Percentiles rank a stretch among this genome's conserved stretches.
Evolutionary conservation across 2,888 invertebrate genomes (phyloP).

Genomic region (Hydraecia micacea): DNA sequence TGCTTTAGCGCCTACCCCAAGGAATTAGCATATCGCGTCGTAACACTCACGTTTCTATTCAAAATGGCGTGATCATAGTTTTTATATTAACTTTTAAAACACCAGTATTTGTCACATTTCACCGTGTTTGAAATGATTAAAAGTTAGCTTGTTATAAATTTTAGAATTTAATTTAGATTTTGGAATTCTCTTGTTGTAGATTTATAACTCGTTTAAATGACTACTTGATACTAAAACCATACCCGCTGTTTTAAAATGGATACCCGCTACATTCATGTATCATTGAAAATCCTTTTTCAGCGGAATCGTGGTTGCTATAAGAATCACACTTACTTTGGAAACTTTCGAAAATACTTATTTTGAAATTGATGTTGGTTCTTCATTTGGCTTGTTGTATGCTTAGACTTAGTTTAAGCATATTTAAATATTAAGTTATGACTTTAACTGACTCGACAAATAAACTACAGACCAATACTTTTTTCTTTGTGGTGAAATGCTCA

Average conservation of each 20-base stretch:
- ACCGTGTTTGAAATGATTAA: constrained; percentile 39
- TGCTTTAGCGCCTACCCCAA: constrained; percentile 64
- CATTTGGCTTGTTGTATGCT: not conserved
- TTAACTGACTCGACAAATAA: not conserved
- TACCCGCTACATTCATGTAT: not conserved
- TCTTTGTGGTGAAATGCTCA: not conserved
- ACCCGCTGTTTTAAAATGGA: not conserved
- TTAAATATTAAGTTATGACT: not conserved
- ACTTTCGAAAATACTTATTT: not conserved
- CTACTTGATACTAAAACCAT: not conserved
- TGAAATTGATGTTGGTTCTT: not conserved
- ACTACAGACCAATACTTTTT: not conserved
- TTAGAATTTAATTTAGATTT: constrained; percentile 25
- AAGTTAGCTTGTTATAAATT: constrained; percentile 49
- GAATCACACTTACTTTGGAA: not conserved
- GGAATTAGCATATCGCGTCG: constrained; percentile 71
- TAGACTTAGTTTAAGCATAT: not conserved
- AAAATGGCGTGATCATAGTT: constrained; percentile 66
- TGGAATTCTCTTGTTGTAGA: not conserved
- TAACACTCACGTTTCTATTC: constrained; percentile 68
- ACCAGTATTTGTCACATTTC: constrained; percentile 55
- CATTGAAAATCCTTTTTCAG: not conserved
- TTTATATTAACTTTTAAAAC: constrained; percentile 52
- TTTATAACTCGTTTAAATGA: constrained; percentile 4
- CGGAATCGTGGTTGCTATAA: too few relatives aligned